A percentile compares a stretch with the other conserved stretches of the same genome.
Conservation (phyloP, 2,888 invertebrate species). For the Athalia rosae region DNA sequence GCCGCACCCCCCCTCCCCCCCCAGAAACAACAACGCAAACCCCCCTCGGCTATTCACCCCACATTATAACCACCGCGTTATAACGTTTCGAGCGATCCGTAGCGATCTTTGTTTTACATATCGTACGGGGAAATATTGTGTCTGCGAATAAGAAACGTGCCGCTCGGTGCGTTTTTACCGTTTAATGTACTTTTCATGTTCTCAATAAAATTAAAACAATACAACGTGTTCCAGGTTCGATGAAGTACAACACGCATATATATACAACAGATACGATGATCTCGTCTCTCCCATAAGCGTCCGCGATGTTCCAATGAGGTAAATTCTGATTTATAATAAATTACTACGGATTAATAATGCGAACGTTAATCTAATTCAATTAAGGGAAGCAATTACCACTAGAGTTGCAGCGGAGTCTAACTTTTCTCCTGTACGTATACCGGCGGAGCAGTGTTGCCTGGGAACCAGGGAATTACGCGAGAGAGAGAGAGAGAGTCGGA, state of each 20-base stretch:
- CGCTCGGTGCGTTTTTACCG: background rate
- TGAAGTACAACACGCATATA: no score
- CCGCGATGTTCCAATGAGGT: no score
- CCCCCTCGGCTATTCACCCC: conserved; percentile 58
- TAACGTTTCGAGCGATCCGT: no score
- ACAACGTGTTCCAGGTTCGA: background rate
- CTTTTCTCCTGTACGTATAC: background rate
- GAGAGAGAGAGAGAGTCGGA: background rate
- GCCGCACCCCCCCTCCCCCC: no score
- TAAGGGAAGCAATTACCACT: conserved; percentile 34
- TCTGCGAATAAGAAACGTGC: no score
- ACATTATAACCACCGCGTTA: no score
- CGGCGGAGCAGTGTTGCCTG: conserved; percentile 23
- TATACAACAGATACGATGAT: no score
- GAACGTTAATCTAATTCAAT: conserved; percentile 39
- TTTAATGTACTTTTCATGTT: conserved; percentile 69
- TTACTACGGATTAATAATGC: conserved; percentile 31
- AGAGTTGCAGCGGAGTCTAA: conserved; percentile 19
- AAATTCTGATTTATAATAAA: conserved; percentile 23
- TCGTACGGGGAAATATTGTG: no score
- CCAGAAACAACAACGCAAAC: conserved; percentile 72
- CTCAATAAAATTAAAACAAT: background rate
- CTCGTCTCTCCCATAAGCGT: no score
- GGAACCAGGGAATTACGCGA: background rate
- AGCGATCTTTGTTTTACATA: no score